Conservation (phyloP, 2,797 vertebrate genomes). For the Jordanella pulchra region DNA sequence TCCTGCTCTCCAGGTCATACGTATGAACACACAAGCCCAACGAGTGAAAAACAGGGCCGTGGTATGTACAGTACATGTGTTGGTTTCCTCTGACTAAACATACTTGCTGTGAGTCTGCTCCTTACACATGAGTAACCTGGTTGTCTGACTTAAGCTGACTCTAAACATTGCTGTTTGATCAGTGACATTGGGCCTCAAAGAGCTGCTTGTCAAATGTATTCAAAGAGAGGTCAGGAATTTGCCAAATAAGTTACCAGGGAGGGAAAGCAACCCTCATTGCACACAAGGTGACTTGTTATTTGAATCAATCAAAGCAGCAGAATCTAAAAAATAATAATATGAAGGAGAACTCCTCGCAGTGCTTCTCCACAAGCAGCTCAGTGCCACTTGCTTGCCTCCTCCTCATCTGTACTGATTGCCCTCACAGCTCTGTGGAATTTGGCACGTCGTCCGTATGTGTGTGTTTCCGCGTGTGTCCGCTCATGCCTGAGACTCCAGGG, state of each 20-base stretch:
- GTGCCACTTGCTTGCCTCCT: constrained; percentile 45
- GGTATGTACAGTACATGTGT: constrained; percentile 59
- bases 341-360: constrained; percentile 19
- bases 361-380: constrained; percentile 36
- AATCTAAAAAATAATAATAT: neutral
- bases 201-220: constrained; percentile 67
- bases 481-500: constrained; percentile 54
- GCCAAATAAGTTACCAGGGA: constrained; percentile 43
- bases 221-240: constrained; percentile 67
- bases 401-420: constrained; percentile 70
- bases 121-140: constrained; percentile 62
- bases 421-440: constrained; percentile 70
- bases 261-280: constrained; percentile 53
- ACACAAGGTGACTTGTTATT: constrained; percentile 54
- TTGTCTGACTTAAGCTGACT: constrained; percentile 63
- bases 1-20: constrained; percentile 12
- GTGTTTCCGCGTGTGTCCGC: constrained; percentile 56
- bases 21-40: constrained; percentile 30
- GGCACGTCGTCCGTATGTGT: constrained; percentile 48
- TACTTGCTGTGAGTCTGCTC: constrained; percentile 42
- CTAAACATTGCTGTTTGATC: constrained; percentile 71
- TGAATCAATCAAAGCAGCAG: neutral
- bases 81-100: constrained; percentile 59
- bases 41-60: constrained; percentile 37
- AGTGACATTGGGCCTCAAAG: constrained; percentile 67